Evolutionary conservation across 2,113 vertebrate genomes (phyloP).

Genomic region (Lamprotornis superbus): DNA sequence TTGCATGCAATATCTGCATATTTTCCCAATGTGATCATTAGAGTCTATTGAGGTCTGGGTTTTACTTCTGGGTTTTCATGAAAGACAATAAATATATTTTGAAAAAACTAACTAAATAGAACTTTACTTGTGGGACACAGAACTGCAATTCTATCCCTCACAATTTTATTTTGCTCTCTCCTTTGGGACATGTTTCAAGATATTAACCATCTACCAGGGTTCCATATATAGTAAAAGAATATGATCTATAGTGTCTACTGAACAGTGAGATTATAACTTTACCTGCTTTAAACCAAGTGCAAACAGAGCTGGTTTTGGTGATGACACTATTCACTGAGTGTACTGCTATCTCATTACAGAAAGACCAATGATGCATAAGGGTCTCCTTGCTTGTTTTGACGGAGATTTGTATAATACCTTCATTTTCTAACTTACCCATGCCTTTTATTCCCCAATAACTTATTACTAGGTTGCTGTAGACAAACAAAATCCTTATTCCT

Average conservation of each 20-base stretch:
- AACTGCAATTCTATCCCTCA: not conserved
- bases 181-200: not conserved
- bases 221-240: not conserved
- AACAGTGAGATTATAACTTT: not conserved
- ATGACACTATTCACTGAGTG: not conserved
- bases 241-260: not conserved
- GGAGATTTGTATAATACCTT: not conserved
- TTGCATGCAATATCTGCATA: slow-evolving; percentile 3
- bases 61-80: not conserved
- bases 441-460: not conserved
- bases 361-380: not conserved
- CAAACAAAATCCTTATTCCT: not conserved
- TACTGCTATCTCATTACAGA: not conserved
- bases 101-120: not conserved
- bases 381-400: not conserved
- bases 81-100: slow-evolving; percentile 22
- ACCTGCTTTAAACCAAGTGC: not conserved
- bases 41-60: not conserved
- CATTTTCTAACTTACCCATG: not conserved
- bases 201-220: not conserved
- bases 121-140: not conserved
- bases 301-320: not conserved
- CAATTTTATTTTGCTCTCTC: not conserved
- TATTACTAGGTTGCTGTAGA: not conserved
- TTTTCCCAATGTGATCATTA: not conserved